Evolutionary conservation across 2,113 vertebrate genomes (phyloP).

Genomic region (Brachionichthys hirsutus): DNA sequence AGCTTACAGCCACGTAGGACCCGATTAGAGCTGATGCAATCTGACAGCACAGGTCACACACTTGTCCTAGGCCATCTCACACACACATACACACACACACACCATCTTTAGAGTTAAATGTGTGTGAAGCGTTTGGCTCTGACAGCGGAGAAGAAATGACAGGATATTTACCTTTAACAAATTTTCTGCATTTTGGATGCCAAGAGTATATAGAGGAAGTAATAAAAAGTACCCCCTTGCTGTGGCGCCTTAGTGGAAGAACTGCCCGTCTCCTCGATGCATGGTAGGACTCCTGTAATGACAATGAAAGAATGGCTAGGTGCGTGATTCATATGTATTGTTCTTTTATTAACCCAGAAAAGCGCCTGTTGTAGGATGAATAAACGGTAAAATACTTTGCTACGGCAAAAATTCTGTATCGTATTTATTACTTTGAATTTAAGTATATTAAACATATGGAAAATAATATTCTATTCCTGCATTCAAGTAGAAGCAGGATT

Average conservation of each 20-base stretch:
- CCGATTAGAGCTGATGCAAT: constrained; percentile 69
- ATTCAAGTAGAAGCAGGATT: no score
- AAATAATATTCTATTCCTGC: no score
- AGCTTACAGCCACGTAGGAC: background rate
- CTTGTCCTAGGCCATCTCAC: constrained; percentile 31
- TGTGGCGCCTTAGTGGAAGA: background rate
- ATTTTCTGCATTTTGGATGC: constrained; percentile 5
- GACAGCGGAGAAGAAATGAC: background rate
- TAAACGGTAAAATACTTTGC: no score
- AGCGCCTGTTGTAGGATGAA: no score
- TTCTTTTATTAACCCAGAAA: no score
- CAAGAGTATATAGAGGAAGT: background rate
- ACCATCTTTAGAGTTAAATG: background rate
- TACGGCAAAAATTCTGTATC: no score
- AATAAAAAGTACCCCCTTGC: background rate
- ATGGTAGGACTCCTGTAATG: constrained; percentile 35
- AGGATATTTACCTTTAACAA: background rate
- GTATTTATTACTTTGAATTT: no score
- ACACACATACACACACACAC: background rate
- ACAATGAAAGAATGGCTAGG: no score
- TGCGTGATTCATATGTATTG: no score
- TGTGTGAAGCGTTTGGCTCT: background rate
- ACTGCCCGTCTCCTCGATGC: constrained; percentile 12
- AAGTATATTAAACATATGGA: no score
- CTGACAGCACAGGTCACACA: constrained; percentile 51